Percentiles rank a stretch among this genome's conserved stretches.
These are phyloP conservation scores for Cichlasoma orientale DNA, from an alignment of 2,797 vertebrate species.

Conservation along the genomic window DNA sequence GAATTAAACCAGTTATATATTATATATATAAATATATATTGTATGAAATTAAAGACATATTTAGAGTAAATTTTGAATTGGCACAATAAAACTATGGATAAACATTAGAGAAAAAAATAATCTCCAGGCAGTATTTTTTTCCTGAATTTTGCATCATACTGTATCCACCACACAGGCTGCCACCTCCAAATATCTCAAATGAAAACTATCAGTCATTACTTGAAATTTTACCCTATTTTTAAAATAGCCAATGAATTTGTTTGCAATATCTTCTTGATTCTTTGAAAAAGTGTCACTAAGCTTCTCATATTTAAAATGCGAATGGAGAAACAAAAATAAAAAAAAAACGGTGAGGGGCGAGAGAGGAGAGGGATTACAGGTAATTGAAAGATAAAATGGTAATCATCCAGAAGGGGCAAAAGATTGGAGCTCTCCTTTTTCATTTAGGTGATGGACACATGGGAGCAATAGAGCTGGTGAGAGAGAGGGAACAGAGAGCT, in stretches of 20 bases:
- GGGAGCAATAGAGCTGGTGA: constrained; percentile 7
- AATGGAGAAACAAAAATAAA: neutral
- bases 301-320: neutral
- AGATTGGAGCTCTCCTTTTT: constrained; percentile 54
- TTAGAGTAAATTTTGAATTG: no score
- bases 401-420: constrained; percentile 31
- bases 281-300: neutral
- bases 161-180: no score
- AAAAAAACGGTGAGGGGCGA: neutral
- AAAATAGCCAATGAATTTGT: neutral
- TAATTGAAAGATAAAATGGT: constrained; percentile 67
- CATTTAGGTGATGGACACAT: constrained; percentile 30
- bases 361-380: constrained; percentile 34
- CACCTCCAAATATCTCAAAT: neutral
- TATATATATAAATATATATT: no score
- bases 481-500: neutral
- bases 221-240: neutral
- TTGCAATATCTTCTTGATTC: neutral
- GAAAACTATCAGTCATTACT: neutral
- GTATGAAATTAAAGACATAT: no score
- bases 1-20: no score
- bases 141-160: no score
- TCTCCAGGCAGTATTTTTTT: no score
- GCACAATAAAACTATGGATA: no score
- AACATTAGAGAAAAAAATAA: no score